Evolutionary conservation across 2,888 invertebrate species (phyloP), one percentile per base, ranked within the genome.

Genomic region (Tanytarsus gracilentus): DNA sequence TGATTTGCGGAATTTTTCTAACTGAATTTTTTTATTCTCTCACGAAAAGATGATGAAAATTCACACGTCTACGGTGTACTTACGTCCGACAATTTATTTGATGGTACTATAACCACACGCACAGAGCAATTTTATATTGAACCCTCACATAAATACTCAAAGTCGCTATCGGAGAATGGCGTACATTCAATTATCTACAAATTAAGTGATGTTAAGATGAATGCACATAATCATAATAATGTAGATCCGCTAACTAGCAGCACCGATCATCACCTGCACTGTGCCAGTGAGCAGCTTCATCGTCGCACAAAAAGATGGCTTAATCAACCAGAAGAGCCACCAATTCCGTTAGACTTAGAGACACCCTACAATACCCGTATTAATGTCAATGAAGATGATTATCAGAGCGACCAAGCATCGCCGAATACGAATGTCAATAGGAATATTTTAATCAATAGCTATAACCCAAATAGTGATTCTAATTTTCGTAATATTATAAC

Each of bases 181-280:
- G 77, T 88, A 75, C 91, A 91, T 76, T 88, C 88, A 68, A 85
- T 93, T 70, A 84, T 92, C 66, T 93, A 93, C 77, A 82, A 84
- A 68, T 77, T 82, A 64, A 84, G 86, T 56, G 91, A 92, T 74
- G 89, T 92, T 61, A 76, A 71, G 65, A 71, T 72, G 71, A 67
- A 48, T 30, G 63, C 25, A 63, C 56, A 52, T 70, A 30, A 49
- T 55, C 65, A 73, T 77, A 16, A 84, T 83, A 69, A 79, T 82
- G n/a, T n/a, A n/a, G n/a, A n/a, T n/a, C n/a, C n/a, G n/a, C n/a
- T n/a, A n/a, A n/a, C n/a, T n/a, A n/a, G n/a, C n/a, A n/a, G n/a
- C n/a, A n/a, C n/a, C n/a, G 67, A 63, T 62, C 33, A 56, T 48
- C 69, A 71, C 58, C 30, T 36, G 29, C 72, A 74, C 64, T 74